Evolutionary conservation across 2,797 vertebrate genomes (phyloP), one percentile per base, ranked within the genome.

Genomic region (Neopelma chrysocephalum): DNA sequence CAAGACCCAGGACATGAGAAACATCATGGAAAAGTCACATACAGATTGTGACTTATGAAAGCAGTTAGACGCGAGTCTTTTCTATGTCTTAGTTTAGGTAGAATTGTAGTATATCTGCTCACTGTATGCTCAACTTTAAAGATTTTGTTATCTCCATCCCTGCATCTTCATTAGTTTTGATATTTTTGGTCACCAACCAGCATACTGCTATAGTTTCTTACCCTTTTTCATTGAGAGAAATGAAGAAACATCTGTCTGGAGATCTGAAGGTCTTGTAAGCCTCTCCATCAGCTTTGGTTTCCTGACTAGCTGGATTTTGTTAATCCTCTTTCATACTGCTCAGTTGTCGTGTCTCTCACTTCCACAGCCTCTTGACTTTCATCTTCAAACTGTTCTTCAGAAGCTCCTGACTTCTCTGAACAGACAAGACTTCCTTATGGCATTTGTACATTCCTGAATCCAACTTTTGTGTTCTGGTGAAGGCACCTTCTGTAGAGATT

Each of bases 381-480:
- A 15, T 38, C 31, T 72, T 79, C 83, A 75, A 78, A 58, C 22
- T 11, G 4, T 58, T 19, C 31, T 81, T 81, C 51, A 36, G 15
- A 73, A 90, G 21, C 14, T 82, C 48, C 60, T 72, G 60, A 76
- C 50, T 62, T 45, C 43, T 82, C 47, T 48, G 40, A 58, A 72
- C 9, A 27, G 31, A 45, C 51, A 14, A 56, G 12, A 26, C 9
- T 72, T 43, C 36, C 43, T 89, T 22, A 25, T 17, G 27, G 38
- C 31, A n/a, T 66, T 69, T 54, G 13, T 42, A 40, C 7, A 3
- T 50, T 73, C 45, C 60, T 61, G 75, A 94, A 27, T 29, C 16
- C 22, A 65, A 31, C 12, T 58, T 27, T n/a, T 38, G 13, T 1
- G 1, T 48, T 38, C 9, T 1, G 0, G 5, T 31, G 31, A 81